Evolutionary conservation across 2,888 invertebrate genomes (phyloP), one percentile per base, ranked within the genome.

Genomic region (Masnerella sp.): DNA sequence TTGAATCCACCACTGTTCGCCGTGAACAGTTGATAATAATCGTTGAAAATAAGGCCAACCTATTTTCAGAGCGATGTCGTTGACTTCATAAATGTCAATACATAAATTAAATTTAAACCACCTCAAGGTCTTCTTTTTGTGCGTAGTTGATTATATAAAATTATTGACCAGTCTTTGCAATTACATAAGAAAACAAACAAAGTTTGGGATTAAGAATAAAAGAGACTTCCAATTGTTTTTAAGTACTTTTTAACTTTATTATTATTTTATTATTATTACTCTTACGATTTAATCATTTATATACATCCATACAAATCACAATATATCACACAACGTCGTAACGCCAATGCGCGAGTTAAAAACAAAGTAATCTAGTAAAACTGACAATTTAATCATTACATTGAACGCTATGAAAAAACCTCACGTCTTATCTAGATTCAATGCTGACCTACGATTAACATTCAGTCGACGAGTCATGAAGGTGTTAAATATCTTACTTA

Each of bases 231-330:
- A 4, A 5, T 5, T 0, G 1, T 5, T 5, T 47, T 49, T 61
- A 61, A 61, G 61, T 61, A 61, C 49, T 30, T 61, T 40, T 40
- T 12, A 11, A 36, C 17, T 38, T 49, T 61, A 28, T 61, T 62
- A 32, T 25, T 36, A 32, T 59, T 20, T n/a, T n/a, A n/a, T n/a
- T n/a, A n/a, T n/a, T n/a, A n/a, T n/a, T n/a, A n/a, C n/a, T 42
- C 11, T 8, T 42, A 38, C 18, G 14, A n/a, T 38, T 36, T 36
- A 12, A 40, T 51, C 34, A 36, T 15, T 45, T 64, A 64, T 54
- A 54, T 64, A 64, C 64, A 64, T 64, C 15, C 52, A 64, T 64
- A 64, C 52, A 52, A 52, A 64, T 64, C 64, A 52, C 64, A 64
- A 49, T 43, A 17, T 64, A 64, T 64, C 64, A 52, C 64, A 64